phyloP scores from a whole-genome alignment of 2,113 vertebrate species.

The Cinclus mexicanus region DNA sequence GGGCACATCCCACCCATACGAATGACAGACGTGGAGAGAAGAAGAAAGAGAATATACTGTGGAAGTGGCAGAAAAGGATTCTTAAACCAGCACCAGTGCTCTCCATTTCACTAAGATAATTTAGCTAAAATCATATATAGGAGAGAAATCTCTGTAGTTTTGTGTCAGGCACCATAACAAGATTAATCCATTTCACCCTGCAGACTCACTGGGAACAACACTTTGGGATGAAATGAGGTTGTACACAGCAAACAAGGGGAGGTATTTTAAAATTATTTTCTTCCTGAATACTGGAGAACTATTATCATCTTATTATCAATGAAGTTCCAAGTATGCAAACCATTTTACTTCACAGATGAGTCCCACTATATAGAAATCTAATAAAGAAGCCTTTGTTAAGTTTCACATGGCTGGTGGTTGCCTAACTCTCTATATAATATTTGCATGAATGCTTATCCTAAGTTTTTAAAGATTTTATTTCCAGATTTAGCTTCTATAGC shows the following conservation, averaged over 20 bases:
- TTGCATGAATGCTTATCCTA: background rate
- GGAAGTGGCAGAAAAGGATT: background rate
- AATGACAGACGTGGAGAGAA: background rate
- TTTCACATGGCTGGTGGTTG: fast-evolving
- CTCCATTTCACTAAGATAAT: background rate
- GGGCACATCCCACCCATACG: background rate
- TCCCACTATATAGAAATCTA: background rate
- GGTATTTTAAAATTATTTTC: background rate
- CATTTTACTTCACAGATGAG: background rate
- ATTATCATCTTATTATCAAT: background rate
- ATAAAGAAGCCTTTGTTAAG: background rate
- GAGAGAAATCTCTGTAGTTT: background rate
- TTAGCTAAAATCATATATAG: background rate
- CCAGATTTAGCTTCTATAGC: background rate
- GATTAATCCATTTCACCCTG: background rate
- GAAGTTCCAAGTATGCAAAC: background rate
- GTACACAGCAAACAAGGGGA: background rate
- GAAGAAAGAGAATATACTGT: background rate
- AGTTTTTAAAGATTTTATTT: background rate
- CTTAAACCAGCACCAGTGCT: background rate
- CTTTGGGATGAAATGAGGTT: background rate
- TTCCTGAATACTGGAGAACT: background rate
- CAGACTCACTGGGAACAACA: background rate
- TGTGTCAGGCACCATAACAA: background rate
- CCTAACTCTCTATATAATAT: too few relatives aligned